Evolutionary conservation across 2,888 invertebrate genomes (phyloP).

Genomic region (Drosophila picticornis): DNA sequence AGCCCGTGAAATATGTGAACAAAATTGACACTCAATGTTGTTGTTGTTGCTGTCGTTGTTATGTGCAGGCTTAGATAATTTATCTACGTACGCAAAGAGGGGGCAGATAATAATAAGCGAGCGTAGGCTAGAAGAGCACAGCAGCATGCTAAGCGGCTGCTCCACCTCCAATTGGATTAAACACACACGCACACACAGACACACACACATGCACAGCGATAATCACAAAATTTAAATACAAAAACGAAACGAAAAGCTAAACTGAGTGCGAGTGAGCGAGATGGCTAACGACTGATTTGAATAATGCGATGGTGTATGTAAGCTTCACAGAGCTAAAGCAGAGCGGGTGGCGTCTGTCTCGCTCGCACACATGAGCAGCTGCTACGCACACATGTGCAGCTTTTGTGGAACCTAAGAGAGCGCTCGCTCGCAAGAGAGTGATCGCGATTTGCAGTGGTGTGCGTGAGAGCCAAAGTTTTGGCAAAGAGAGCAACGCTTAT

Average conservation of each 20-base stretch:
- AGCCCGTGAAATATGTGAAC: slow-evolving; percentile 26
- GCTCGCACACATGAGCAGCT: slow-evolving; percentile 35
- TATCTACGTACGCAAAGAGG: slow-evolving; percentile 47
- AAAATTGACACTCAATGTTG: slow-evolving; percentile 48
- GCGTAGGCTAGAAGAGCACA: slow-evolving; percentile 60
- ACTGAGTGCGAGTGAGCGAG: slow-evolving; percentile 42
- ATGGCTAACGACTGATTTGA: slow-evolving; percentile 58
- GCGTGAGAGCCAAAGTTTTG: slow-evolving; percentile 28
- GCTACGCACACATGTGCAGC: slow-evolving; percentile 46
- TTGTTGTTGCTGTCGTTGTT: slow-evolving; percentile 5
- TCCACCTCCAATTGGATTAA: slow-evolving; percentile 81
- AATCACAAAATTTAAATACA: slow-evolving; percentile 78
- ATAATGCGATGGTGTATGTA: slow-evolving; percentile 55
- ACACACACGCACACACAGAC: slow-evolving; percentile 10
- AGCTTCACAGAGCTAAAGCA: slow-evolving; percentile 14
- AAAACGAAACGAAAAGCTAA: slow-evolving; percentile 33
- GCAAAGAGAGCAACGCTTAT: slow-evolving; percentile 44
- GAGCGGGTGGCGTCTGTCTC: slow-evolving; percentile 57
- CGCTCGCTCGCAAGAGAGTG: slow-evolving; percentile 21
- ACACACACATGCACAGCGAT: slow-evolving; percentile 33
- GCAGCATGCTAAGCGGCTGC: slow-evolving; percentile 61
- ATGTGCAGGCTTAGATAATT: slow-evolving; percentile 45
- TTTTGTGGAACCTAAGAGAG: slow-evolving; percentile 77
- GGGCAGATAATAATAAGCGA: slow-evolving; percentile 12
- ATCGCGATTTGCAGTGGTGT: slow-evolving; percentile 14